phyloP scores from a whole-genome alignment of 64 coral and sea anemone species.

The Platygyra sinensis region DNA sequence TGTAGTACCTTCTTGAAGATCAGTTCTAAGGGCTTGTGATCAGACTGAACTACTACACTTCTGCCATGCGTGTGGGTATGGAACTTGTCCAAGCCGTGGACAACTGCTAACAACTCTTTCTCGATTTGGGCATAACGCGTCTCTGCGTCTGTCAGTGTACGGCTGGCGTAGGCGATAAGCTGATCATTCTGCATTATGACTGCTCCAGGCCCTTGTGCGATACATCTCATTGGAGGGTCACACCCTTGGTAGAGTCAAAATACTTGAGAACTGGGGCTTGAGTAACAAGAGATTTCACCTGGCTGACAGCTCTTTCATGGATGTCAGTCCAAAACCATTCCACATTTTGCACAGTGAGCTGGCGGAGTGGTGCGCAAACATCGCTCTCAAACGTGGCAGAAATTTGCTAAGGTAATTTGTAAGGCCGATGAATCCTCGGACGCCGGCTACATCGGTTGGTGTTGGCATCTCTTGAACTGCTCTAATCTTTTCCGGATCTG shows the following conservation, averaged over 20 bases:
- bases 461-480: constrained; percentile 21
- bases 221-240: constrained; percentile 35
- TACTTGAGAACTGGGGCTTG: constrained; percentile 9
- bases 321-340: constrained; percentile 11
- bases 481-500: background rate
- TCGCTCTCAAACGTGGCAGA: constrained; percentile 2
- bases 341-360: constrained; percentile 5
- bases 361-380: background rate
- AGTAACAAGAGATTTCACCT: background rate
- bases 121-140: background rate
- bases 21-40: constrained; percentile 19
- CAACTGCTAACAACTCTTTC: background rate
- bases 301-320: constrained; percentile 28
- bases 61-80: background rate
- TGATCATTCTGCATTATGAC: background rate
- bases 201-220: constrained; percentile 30
- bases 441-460: constrained; percentile 6
- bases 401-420: constrained; percentile 23
- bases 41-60: background rate
- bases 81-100: background rate
- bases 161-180: background rate
- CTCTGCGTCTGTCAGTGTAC: background rate
- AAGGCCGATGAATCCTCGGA: constrained; percentile 5
- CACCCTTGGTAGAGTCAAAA: background rate
- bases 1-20: constrained; percentile 13